phyloP scores from a whole-genome alignment of 2,888 invertebrate genomes.

The Eristalis arbustorum region DNA sequence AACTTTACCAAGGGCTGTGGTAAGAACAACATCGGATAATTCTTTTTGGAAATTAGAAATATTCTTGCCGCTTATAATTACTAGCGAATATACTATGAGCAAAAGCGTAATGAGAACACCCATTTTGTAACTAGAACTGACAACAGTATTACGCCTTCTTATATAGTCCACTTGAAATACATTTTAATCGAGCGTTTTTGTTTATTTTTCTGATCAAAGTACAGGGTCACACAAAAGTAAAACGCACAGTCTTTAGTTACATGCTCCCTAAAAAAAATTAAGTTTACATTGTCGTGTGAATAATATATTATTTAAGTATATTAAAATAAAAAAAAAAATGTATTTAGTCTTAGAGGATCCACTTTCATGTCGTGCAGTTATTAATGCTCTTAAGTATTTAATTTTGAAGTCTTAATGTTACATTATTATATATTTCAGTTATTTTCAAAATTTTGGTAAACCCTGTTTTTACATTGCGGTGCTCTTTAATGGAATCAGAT shows the following conservation, averaged over 20 bases:
- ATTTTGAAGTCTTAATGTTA: too few species aligned
- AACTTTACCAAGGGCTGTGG: slow-evolving; percentile 78
- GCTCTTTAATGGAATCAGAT: neutral
- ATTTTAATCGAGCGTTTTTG: neutral
- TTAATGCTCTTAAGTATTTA: too few species aligned
- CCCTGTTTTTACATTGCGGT: slow-evolving; percentile 23
- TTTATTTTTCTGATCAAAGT: slow-evolving; percentile 8
- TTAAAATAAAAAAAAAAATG: too few species aligned
- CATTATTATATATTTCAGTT: neutral
- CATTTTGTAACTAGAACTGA: slow-evolving; percentile 51
- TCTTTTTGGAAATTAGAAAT: slow-evolving; percentile 76
- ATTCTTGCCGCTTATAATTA: neutral
- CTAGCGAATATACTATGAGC: neutral
- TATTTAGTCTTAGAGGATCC: too few species aligned
- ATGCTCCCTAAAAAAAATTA: too few species aligned
- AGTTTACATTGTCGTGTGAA: too few species aligned
- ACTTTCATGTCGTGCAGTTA: too few species aligned
- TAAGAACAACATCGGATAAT: slow-evolving; percentile 77
- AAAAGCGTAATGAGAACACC: neutral
- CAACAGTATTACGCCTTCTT: slow-evolving; percentile 9
- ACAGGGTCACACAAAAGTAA: slow-evolving; percentile 26
- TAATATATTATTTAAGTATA: too few species aligned
- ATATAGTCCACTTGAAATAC: slow-evolving; percentile 29
- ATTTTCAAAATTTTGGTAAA: neutral
- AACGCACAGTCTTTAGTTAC: too few species aligned